Percentiles rank a stretch among this genome's conserved stretches.
Conservation (phyloP, 1,140 invertebrate genomes). For the Eriosoma lanigerum region DNA sequence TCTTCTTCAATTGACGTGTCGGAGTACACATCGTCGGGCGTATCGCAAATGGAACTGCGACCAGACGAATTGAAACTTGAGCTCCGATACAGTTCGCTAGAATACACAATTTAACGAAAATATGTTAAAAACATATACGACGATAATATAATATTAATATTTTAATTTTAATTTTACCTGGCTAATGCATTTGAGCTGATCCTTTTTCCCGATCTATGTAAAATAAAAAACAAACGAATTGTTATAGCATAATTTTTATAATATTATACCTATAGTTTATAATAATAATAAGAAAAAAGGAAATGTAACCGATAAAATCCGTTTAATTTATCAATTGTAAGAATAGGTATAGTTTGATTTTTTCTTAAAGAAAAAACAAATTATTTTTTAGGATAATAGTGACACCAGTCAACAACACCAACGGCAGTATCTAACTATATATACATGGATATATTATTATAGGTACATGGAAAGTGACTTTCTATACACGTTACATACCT, state of each 20-base stretch:
- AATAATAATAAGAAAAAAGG: not conserved
- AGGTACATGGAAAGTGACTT: slow-evolving; percentile 25
- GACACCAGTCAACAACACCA: not conserved
- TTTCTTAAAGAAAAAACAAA: no score
- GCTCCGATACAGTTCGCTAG: slow-evolving; percentile 82
- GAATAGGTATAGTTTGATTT: no score
- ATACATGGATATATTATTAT: no score
- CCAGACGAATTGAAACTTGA: slow-evolving; percentile 88
- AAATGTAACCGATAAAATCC: not conserved
- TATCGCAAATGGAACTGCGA: slow-evolving; percentile 83
- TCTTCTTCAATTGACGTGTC: slow-evolving; percentile 88
- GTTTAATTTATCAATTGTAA: no score
- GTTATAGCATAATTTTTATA: not conserved
- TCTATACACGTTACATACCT: not conserved
- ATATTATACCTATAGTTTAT: no score
- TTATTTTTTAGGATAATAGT: not conserved
- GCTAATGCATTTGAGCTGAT: slow-evolving; percentile 81
- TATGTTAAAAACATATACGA: not conserved
- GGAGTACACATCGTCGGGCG: slow-evolving; percentile 87
- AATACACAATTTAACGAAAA: slow-evolving; percentile 59
- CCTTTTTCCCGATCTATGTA: slow-evolving; percentile 70
- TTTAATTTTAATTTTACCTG: slow-evolving; percentile 66
- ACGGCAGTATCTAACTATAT: not conserved
- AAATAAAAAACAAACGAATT: slow-evolving; percentile 51
- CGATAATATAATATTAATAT: not conserved